These are phyloP conservation scores for Glaucopsyche alexis DNA, from an alignment of 2,888 invertebrate species.

Conservation along the genomic window DNA sequence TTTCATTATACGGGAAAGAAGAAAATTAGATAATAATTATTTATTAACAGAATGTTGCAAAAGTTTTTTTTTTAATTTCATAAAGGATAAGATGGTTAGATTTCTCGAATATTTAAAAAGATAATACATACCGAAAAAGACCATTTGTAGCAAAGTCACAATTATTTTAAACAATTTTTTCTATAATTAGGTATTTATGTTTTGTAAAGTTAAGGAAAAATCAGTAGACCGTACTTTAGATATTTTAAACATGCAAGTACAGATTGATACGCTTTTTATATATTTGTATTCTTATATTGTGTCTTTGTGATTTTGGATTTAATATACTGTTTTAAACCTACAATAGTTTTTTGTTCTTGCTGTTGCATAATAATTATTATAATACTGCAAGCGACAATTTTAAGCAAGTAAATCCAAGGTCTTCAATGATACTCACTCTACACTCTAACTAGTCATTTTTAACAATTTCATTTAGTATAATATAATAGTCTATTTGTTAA, in stretches of 20 bases:
- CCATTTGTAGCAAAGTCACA: neutral
- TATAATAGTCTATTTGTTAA: constrained; percentile 33
- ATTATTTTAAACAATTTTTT: neutral
- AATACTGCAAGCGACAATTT: neutral
- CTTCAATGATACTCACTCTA: neutral
- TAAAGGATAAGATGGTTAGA: too few species aligned
- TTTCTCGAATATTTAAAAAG: too few species aligned
- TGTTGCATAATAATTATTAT: neutral
- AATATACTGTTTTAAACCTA: neutral
- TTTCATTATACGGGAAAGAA: neutral
- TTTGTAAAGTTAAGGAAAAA: neutral
- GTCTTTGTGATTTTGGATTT: constrained; percentile 3
- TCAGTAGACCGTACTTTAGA: neutral
- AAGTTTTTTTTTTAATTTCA: too few species aligned
- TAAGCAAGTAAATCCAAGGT: neutral
- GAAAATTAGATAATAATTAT: neutral
- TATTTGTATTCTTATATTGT: constrained; percentile 19
- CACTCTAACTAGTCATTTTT: constrained; percentile 61
- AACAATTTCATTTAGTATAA: constrained; percentile 47
- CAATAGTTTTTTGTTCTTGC: neutral
- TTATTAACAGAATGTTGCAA: neutral
- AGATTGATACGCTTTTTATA: constrained; percentile 11
- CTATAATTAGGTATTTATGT: constrained; percentile 1
- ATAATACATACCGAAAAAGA: neutral
- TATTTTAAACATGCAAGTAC: neutral